phyloP scores from a whole-genome alignment of 2,797 vertebrate genomes.

The Leucoraja ocellata region DNA sequence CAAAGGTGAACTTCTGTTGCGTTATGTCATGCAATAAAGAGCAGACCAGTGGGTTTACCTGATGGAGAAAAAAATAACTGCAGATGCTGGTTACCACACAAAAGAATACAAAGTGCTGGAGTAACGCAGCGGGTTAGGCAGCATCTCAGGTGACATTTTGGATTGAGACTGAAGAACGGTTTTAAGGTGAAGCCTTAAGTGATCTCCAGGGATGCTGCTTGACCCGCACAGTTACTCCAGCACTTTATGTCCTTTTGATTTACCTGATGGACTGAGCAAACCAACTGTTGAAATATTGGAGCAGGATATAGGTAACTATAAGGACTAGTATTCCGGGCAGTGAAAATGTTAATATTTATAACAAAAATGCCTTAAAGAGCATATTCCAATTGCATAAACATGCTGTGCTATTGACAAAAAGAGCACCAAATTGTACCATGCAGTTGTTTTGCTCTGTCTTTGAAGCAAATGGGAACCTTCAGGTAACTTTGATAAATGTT shows the following conservation, averaged over 20 bases:
- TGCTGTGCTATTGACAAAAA: not conserved
- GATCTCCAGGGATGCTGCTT: too few species aligned
- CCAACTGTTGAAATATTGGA: not conserved
- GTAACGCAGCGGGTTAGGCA: too few species aligned
- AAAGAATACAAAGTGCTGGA: too few species aligned
- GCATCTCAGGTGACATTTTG: too few species aligned
- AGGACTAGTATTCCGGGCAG: not conserved
- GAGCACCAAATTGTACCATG: not conserved
- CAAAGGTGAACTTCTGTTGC: not conserved
- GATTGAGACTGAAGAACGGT: too few species aligned
- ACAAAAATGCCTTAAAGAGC: not conserved
- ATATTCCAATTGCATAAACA: not conserved
- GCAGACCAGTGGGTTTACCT: not conserved
- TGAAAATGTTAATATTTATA: not conserved
- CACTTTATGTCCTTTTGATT: too few species aligned
- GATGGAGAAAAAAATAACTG: not conserved
- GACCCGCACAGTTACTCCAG: too few species aligned
- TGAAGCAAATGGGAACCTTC: not conserved
- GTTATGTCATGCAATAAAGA: not conserved
- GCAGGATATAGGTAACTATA: not conserved
- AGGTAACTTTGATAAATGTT: not conserved
- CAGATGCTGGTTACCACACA: not conserved
- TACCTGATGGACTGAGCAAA: not conserved
- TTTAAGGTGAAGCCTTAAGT: too few species aligned
- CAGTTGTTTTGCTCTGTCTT: not conserved